Evolutionary conservation across 2,113 vertebrate species (phyloP).

Genomic region (Candoia aspera): DNA sequence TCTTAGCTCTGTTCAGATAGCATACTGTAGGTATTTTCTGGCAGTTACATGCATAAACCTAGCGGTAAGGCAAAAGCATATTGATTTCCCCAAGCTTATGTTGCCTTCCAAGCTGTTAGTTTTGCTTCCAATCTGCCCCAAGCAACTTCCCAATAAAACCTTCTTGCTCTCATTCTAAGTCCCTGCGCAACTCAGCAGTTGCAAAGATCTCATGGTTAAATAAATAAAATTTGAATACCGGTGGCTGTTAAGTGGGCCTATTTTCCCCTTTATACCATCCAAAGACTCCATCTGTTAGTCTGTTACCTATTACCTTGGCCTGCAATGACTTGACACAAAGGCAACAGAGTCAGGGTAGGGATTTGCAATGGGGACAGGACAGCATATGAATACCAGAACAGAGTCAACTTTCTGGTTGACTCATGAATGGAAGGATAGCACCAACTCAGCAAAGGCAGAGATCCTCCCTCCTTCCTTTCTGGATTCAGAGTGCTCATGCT

Average conservation of each 20-base stretch:
- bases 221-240: not conserved
- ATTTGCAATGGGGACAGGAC: not conserved
- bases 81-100: constrained; percentile 11
- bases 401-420: not conserved
- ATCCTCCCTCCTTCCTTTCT: too few species aligned
- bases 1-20: constrained; percentile 5
- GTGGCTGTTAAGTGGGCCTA: not conserved
- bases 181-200: not conserved
- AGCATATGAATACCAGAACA: not conserved
- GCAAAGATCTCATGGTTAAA: not conserved
- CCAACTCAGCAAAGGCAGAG: too few species aligned
- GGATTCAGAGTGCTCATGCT: too few species aligned
- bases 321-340: not conserved
- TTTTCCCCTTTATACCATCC: not conserved
- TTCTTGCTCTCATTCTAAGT: not conserved
- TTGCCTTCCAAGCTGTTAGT: not conserved
- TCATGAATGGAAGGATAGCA: not conserved
- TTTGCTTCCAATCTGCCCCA: not conserved
- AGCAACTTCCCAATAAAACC: constrained; percentile 13
- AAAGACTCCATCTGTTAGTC: not conserved
- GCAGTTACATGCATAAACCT: not conserved
- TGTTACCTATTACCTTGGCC: not conserved
- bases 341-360: not conserved
- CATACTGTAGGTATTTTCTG: not conserved
- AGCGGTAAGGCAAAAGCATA: constrained; percentile 4